phyloP scores from a whole-genome alignment of 37 sponge, comb jelly and placozoan species.

The Ephydatia muelleri region DNA sequence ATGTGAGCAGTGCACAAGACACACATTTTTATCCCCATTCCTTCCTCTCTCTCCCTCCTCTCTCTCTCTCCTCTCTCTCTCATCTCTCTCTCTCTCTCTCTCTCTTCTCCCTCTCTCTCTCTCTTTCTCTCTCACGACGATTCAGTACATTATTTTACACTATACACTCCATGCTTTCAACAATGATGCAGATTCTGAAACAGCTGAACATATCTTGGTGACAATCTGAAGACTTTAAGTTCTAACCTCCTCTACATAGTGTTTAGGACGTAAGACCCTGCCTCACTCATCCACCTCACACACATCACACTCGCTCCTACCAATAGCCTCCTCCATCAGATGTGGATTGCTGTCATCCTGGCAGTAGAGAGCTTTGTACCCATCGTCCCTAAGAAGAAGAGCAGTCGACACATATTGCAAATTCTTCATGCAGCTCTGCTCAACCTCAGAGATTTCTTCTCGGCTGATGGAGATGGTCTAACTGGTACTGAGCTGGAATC shows the following conservation, averaged over 20 bases:
- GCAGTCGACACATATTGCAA: background rate
- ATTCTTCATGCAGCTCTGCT: slow-evolving; percentile 2
- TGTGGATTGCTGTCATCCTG: slow-evolving; percentile 25
- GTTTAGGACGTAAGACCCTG: background rate
- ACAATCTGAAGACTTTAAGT: background rate
- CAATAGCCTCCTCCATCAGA: slow-evolving; percentile 25
- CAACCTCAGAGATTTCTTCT: slow-evolving; percentile 40
- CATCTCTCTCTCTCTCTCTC: slow-evolving; percentile 15
- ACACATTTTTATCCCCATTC: background rate
- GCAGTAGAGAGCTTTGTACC: background rate
- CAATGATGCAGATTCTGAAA: background rate
- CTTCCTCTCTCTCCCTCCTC: background rate
- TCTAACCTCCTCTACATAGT: background rate
- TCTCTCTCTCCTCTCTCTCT: background rate
- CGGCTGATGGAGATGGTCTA: slow-evolving; percentile 62
- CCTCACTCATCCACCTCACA: background rate
- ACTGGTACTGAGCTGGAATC: slow-evolving; percentile 9
- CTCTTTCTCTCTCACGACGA: background rate
- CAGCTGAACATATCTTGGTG: background rate
- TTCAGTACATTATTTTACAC: slow-evolving; percentile 36
- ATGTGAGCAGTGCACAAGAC: background rate
- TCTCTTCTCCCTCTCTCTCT: slow-evolving; percentile 25
- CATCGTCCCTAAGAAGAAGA: slow-evolving; percentile 10
- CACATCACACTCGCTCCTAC: background rate
- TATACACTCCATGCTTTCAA: slow-evolving; percentile 36